phyloP scores from a whole-genome alignment of 2,888 invertebrate species.

The Tenthredo mesomela region DNA sequence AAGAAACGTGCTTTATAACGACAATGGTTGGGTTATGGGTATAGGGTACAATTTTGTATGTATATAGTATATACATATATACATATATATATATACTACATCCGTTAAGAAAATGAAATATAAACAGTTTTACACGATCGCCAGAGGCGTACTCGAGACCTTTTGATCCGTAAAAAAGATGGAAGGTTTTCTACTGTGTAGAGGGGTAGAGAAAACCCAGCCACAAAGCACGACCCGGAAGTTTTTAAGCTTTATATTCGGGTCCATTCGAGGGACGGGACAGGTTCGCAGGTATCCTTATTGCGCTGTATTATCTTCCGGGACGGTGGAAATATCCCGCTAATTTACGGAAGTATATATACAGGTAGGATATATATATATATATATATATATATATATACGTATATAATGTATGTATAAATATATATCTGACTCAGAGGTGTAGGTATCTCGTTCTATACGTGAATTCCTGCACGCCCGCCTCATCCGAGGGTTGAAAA shows the following conservation, averaged over 20 bases:
- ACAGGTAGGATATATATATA: not conserved
- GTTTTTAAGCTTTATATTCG: constrained; percentile 47
- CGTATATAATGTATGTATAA: not conserved
- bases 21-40: not conserved
- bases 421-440: not conserved
- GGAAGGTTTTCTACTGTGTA: not conserved
- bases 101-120: constrained; percentile 31
- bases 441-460: not conserved
- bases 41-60: not conserved
- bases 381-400: not conserved
- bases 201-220: constrained; percentile 14
- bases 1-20: not conserved
- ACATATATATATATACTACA: not conserved
- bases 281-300: constrained; percentile 35
- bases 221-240: constrained; percentile 43
- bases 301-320: constrained; percentile 45
- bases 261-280: constrained; percentile 44
- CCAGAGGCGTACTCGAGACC: constrained; percentile 43
- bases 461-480: not conserved
- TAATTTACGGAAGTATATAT: constrained; percentile 39
- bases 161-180: constrained; percentile 46
- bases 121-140: constrained; percentile 47
- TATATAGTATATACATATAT: not conserved
- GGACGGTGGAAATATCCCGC: constrained; percentile 38
- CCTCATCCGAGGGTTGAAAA: not conserved